Base-by-base conservation (phyloP, 2,113 vertebrate genomes). In the Eurypyga helias region DNA sequence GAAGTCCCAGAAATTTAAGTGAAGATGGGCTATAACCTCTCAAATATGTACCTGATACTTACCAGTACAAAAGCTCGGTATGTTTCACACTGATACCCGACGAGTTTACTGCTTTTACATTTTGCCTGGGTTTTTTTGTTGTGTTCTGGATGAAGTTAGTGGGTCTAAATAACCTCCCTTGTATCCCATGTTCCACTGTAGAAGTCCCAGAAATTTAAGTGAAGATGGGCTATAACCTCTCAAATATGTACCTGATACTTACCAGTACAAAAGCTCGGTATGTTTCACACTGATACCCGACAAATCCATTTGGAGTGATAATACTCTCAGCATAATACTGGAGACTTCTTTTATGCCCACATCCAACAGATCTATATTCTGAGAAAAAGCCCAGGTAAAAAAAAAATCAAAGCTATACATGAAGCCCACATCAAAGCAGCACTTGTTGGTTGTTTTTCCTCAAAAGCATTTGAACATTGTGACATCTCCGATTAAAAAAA, bases 271-370 rank as follows among this genome's bases (percentile, higher is more conserved):
- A 98, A 36, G 26, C 58, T 83, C 1, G 7, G 11, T 98, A 98
- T 11, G 90, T 87, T 57, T 95, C 88, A 87, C 97, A 97, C n/a
- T 1, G 87, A 25, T 96, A 97, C 13, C 97, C 96, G 57, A 78
- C 94, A 95, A 97, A 97, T 15, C 96, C 96, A 33, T 86, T 20
- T 3, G 93, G 96, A 67, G n/a, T 95, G 36, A 83, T 51, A 67
- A 97, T 96, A 13, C 97, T 97, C 70, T 97, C 97, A 82, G 93
- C 90, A 21, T 97, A 97, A 54, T 97, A 97, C 18, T 20, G 65
- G 73, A 97, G 92, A 38, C 96, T 96, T 86, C 96, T 96, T 92
- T 96, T 96, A 51, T 97, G 96, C 21, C 90, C 96, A 75, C 96
- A 97, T 62, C 96, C 96, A 52, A 95, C 10, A 71, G 90, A 57